Evolutionary conservation across 2,888 invertebrate genomes (phyloP).

Genomic region (Cheilosia impressa): DNA sequence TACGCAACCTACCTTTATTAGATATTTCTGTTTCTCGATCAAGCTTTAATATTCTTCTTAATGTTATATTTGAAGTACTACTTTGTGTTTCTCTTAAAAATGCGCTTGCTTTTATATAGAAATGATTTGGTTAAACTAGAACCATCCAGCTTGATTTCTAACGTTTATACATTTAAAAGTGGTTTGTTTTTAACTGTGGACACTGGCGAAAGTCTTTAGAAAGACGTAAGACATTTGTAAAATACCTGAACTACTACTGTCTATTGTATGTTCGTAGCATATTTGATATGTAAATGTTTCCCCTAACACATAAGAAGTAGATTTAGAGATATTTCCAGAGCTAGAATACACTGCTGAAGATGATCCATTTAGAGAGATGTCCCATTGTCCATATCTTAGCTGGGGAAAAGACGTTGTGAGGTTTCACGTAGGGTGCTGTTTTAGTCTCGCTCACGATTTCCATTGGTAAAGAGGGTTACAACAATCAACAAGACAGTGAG

Average conservation of each 20-base stretch:
- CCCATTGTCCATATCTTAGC: conserved; percentile 10
- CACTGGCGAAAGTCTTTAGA: conserved; percentile 40
- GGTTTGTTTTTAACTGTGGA: conserved; percentile 37
- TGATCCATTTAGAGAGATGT: conserved; percentile 24
- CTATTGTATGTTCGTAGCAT: conserved; percentile 32
- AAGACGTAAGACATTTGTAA: conserved; percentile 17
- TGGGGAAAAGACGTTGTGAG: conserved; percentile 21
- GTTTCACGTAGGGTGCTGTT: conserved; percentile 33
- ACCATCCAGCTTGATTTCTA: conserved; percentile 23
- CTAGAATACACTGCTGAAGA: conserved; percentile 26
- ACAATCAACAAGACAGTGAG: conserved; percentile 21
- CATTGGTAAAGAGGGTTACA: conserved; percentile 15
- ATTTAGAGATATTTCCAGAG: conserved; percentile 64
- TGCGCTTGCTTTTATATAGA: conserved; percentile 48
- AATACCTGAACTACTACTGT: conserved; percentile 11
- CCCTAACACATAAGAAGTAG: conserved; percentile 53
- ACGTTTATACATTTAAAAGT: conserved; percentile 19
- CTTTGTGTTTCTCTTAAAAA: conserved; percentile 3
- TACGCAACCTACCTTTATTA: conserved; percentile 29
- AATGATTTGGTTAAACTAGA: conserved; percentile 6
- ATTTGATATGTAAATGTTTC: conserved; percentile 45
- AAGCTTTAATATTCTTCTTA: conserved; percentile 36
- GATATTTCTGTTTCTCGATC: conserved; percentile 28
- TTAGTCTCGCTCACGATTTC: conserved; percentile 12
- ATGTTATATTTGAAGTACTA: conserved; percentile 4